Evolutionary conservation across 92 coral and sea anemone species (phyloP).

Genomic region (Palythoa grandiflora): DNA sequence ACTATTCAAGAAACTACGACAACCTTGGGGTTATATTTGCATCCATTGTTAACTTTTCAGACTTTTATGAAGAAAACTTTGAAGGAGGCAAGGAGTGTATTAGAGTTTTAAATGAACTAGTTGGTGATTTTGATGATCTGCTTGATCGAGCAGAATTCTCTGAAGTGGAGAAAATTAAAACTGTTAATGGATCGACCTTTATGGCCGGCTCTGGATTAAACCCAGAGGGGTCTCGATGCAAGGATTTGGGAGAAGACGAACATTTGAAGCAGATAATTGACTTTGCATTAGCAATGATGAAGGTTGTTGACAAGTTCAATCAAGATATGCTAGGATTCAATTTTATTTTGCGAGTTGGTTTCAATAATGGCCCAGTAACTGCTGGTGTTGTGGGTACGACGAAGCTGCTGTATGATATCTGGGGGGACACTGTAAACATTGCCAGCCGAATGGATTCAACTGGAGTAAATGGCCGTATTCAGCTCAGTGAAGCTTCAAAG

Average conservation of each 20-base stretch:
- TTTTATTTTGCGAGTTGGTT: conserved; percentile 92
- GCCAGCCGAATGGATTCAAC: conserved; percentile 99
- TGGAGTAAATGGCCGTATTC: conserved; percentile 87
- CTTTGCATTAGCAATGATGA: conserved; percentile 96
- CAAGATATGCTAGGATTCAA: conserved; percentile 98
- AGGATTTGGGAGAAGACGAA: conserved; percentile 76
- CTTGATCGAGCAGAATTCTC: conserved; percentile 80
- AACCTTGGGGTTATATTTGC: conserved; percentile 99
- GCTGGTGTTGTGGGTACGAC: conserved; percentile 99
- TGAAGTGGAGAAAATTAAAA: conserved; percentile 98
- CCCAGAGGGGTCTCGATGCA: conserved; percentile 75
- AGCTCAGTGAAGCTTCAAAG: conserved; percentile 95
- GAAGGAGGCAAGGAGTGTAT: conserved; percentile 99
- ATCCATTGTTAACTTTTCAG: conserved; percentile 96
- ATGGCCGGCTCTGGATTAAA: conserved; percentile 99
- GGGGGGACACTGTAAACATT: conserved; percentile 99
- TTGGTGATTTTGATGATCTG: conserved; percentile 98
- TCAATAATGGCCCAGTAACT: conserved; percentile 97
- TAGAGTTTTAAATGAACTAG: conserved; percentile 95
- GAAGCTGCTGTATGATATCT: conserved; percentile 94
- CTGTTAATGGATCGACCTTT: conserved; percentile 98
- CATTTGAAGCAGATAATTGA: conserved; percentile 93
- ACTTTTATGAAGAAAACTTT: conserved; percentile 98
- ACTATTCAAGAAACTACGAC: conserved; percentile 93
- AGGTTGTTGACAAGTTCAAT: conserved; percentile 90